Evolutionary conservation across 2,797 vertebrate species (phyloP), one percentile per base, ranked within the genome.

Genomic region (Micromesistius poutassou): DNA sequence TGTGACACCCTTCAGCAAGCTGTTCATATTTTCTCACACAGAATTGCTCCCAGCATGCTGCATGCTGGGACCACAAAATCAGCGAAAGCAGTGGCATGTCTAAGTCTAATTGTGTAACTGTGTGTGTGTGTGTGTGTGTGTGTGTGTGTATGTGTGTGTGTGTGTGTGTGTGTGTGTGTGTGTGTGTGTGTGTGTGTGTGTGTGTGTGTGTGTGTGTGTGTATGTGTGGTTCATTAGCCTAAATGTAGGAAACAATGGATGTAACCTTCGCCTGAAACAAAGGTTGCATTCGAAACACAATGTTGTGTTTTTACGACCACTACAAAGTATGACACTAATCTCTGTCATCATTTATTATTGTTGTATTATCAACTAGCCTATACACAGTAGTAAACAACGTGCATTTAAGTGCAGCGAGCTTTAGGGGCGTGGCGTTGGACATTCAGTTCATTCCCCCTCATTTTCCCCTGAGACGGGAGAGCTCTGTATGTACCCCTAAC

Each of bases 211-310:
- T 22, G 50, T 55, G 50, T 22, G 4, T 4, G 16, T 4, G 50
- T 19, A 19, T 1, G 50, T 35, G 7, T 0, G 6, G 12, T 81
- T 36, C 76, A 83, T 82, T 82, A 78, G 89, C 86, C 88, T 87
- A 76, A 90, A 90, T 85, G 76, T 77, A 78, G 74, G 79, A 77
- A 50, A 84, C 50, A 88, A 91, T 88, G 82, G 86, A 89, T 88
- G 73, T 84, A 81, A 87, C 84, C 86, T 87, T 89, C 77, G 84
- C 80, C 82, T 76, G 79, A 81, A 84, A 83, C 22, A 76, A 84
- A 85, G 84, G 85, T 85, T 83, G 79, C 5, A 74, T 80, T 76
- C 31, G 50, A 25, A 30, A 42, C 33, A 36, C 19, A 36, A 3
- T n/a, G n/a, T 72, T 55, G 50, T 55, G 50, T 55, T n/a, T 46